Conservation (phyloP, 2,113 vertebrate species). For the Chamaea fasciata region DNA sequence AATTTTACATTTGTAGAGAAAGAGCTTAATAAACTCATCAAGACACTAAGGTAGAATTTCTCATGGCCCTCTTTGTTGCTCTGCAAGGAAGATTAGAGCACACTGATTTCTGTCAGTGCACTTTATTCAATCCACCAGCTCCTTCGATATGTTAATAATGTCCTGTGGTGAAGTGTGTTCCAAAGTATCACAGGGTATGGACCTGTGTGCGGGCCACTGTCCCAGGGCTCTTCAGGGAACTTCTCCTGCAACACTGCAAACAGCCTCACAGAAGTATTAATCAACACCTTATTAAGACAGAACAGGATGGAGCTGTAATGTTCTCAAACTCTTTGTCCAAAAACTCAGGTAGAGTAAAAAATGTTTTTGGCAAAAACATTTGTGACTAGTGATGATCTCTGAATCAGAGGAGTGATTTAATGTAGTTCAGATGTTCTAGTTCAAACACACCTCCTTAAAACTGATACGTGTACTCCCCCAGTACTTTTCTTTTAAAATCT, state of each 20-base stretch:
- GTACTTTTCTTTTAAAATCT: background rate
- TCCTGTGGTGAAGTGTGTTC: background rate
- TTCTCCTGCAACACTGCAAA: background rate
- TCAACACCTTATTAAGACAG: background rate
- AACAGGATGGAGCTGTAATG: background rate
- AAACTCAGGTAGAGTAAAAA: background rate
- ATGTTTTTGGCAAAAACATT: background rate
- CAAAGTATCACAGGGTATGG: background rate
- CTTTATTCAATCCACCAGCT: background rate
- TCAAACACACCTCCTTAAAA: background rate
- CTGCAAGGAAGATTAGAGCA: background rate
- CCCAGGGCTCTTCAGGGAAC: background rate
- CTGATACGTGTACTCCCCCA: background rate
- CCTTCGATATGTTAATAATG: background rate
- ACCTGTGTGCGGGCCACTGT: accelerated
- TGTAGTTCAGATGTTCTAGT: background rate
- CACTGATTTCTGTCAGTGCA: background rate
- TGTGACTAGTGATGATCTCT: background rate
- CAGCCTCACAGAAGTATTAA: background rate
- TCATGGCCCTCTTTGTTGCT: background rate
- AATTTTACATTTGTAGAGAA: background rate
- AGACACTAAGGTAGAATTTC: background rate
- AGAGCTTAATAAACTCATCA: background rate
- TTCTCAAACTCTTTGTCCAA: background rate
- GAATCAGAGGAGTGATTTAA: background rate